Base-by-base conservation (phyloP, 1,140 invertebrate genomes). In the Aphaenogaster floridana region DNA sequence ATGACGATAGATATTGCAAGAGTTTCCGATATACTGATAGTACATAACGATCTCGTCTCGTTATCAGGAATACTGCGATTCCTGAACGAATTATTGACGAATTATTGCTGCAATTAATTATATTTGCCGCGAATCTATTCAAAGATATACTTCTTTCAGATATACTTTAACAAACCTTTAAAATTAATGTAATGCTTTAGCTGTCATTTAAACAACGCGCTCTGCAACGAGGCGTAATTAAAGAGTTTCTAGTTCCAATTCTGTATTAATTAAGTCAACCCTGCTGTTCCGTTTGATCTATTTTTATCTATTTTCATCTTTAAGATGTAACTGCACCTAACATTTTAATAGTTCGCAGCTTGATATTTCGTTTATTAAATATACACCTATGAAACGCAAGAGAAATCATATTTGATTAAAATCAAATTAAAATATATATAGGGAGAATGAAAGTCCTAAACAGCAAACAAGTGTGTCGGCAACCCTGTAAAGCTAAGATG, bases 41-140 rank as follows among this genome's bases (percentile, higher is more conserved):
- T 28, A 57, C 9, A 11, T 45, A 59, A 72, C 52, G 17, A 74
- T 39, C 13, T 61, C 28, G 28, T n/a, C 59, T 84, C 66, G 13
- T 69, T 54, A 28, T 36, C n/a, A 45, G 69, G 13, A 61, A 74
- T 45, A 21, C 21, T 34, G 45, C 6, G 7, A 69, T 28, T 84
- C 34, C 39, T 8, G 42, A 83, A 83, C 2, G 17, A 52, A 59
- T 76, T 84, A 83, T 84, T 74, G 80, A 84, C 69, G 42, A 48
- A 61, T 81, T 81, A 84, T 74, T 74, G 54, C 54, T 61, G 54
- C 52, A 84, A 84, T 83, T 59, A 83, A 81, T 81, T 71, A 59
- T 34, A 42, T 57, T 45, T 8, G 34, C 64, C 15, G 17, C 15
- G 15, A 71, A 81, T 57, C 28, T 57, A 81, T 50, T 39, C 48